Percentiles rank a stretch among this genome's conserved stretches.
phyloP scores from a whole-genome alignment of 2,113 vertebrate species.

The Grus americana region DNA sequence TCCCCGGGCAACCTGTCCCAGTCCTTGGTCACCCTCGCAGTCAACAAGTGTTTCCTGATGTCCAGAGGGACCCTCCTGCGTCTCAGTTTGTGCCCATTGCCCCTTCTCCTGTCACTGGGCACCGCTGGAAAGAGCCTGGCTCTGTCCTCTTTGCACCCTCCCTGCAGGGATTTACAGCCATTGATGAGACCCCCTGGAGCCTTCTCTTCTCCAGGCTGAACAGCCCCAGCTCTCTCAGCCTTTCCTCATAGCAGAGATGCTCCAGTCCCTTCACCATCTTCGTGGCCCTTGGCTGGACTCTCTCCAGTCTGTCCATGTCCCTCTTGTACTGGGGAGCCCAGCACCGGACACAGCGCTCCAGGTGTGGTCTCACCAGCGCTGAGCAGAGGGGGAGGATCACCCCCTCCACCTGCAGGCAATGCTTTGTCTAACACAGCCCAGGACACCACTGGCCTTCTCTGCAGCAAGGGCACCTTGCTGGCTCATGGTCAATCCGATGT shows the following conservation, averaged over 20 bases:
- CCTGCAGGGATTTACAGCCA: not conserved
- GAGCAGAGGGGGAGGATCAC: not conserved
- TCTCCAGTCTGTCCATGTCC: not conserved
- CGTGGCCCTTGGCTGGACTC: not conserved
- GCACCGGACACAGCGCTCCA: not conserved
- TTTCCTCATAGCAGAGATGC: not conserved
- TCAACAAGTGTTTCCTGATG: not conserved
- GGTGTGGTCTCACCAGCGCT: not conserved
- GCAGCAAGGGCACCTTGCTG: not conserved
- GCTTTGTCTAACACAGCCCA: not conserved
- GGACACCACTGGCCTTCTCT: not conserved
- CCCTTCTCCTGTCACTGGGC: not conserved
- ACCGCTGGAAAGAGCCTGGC: not conserved
- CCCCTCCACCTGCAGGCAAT: not conserved
- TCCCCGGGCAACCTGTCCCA: not conserved
- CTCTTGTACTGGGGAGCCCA: no score
- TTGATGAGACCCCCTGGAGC: not conserved
- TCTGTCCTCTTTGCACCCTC: not conserved
- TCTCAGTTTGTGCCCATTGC: not conserved
- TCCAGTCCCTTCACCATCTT: not conserved
- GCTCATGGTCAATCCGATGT: fast-evolving
- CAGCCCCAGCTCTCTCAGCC: not conserved
- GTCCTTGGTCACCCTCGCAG: fast-evolving
- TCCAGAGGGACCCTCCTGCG: not conserved
- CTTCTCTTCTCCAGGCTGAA: not conserved